Percentiles rank a stretch among this genome's conserved stretches.
phyloP scores from a whole-genome alignment of 2,113 vertebrate species.

The Lepus europaeus region DNA sequence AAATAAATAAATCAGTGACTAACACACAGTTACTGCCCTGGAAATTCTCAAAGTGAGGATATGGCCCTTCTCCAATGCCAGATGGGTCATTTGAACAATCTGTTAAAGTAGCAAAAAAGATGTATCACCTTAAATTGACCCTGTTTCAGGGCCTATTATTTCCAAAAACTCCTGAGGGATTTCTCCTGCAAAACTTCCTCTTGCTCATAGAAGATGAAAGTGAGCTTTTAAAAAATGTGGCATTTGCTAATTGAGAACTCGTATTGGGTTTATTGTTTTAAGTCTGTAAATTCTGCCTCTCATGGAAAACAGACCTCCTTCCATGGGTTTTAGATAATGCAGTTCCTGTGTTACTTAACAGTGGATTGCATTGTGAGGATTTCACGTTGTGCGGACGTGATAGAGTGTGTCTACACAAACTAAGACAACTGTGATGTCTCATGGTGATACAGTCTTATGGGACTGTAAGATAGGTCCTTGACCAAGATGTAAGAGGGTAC shows the following conservation, averaged over 20 bases:
- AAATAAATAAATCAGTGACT: not conserved
- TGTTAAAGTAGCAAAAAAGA: not conserved
- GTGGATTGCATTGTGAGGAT: not conserved
- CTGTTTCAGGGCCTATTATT: not conserved
- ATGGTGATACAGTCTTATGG: not conserved
- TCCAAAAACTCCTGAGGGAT: not conserved
- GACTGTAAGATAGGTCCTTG: too few relatives aligned
- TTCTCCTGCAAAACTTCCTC: constrained; percentile 12
- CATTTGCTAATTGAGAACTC: not conserved
- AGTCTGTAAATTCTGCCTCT: not conserved
- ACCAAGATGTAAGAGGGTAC: too few relatives aligned
- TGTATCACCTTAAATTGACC: not conserved
- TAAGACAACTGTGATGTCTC: not conserved
- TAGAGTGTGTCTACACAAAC: too few relatives aligned
- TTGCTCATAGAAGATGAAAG: not conserved
- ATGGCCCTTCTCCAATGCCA: not conserved
- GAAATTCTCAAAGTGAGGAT: not conserved
- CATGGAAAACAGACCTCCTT: not conserved
- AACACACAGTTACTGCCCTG: not conserved
- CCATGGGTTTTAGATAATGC: not conserved
- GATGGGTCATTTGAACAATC: not conserved
- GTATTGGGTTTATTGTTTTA: constrained; percentile 5
- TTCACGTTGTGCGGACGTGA: not conserved
- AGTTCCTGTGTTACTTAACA: not conserved
- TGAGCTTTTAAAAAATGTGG: not conserved